These are phyloP conservation scores for Hypolimnas misippus DNA, from an alignment of 2,888 invertebrate species.

Conservation along the genomic window DNA sequence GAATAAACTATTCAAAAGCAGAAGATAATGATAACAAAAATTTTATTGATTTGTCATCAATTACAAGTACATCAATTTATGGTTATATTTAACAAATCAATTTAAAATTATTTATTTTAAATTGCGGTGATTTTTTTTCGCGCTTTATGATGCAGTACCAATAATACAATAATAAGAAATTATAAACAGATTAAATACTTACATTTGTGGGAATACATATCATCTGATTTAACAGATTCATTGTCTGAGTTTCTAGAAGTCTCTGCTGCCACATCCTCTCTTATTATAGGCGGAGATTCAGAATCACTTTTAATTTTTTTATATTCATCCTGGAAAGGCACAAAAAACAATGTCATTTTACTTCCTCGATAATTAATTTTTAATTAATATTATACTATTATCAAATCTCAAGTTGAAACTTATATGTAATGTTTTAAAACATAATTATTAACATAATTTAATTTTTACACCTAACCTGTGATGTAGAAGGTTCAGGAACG, in stretches of 20 bases:
- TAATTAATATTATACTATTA: not conserved
- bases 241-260: constrained; percentile 57
- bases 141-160: too few species aligned
- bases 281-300: constrained; percentile 74
- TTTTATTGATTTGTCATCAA: too few species aligned
- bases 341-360: not conserved
- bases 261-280: constrained; percentile 55
- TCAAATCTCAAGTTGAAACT: too few species aligned
- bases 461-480: too few species aligned
- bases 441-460: too few species aligned
- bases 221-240: constrained; percentile 68
- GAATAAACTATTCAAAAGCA: not conserved
- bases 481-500: constrained; percentile 59
- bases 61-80: too few species aligned
- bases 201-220: constrained; percentile 74
- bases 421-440: too few species aligned
- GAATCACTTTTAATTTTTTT: constrained; percentile 60
- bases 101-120: too few species aligned
- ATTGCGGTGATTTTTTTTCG: too few species aligned
- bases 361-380: not conserved
- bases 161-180: not conserved
- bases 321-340: constrained; percentile 54
- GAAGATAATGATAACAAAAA: too few species aligned
- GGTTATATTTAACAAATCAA: too few species aligned
- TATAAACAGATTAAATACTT: constrained; percentile 45